Evolutionary conservation across 2,113 vertebrate genomes (phyloP).

Genomic region (Noctilio leporinus): DNA sequence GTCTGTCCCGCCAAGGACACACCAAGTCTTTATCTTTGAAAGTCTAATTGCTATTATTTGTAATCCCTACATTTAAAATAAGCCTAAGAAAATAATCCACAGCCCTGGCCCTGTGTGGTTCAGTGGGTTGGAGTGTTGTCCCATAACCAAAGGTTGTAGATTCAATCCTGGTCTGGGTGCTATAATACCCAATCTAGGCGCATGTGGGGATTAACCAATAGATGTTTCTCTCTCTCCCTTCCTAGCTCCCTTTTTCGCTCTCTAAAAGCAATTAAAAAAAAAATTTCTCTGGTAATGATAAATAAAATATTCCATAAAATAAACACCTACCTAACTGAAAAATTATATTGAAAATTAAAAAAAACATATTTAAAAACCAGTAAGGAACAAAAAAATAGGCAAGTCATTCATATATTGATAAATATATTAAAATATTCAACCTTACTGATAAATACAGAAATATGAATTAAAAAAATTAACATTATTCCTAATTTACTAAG

Average conservation of each 20-base stretch:
- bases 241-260: no score
- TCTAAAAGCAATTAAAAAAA: no score
- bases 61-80: background rate
- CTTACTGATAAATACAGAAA: background rate
- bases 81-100: background rate
- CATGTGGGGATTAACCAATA: no score
- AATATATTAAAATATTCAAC: background rate
- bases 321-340: background rate
- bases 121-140: no score
- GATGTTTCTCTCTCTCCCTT: no score
- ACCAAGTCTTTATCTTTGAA: background rate
- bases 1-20: background rate
- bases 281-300: no score
- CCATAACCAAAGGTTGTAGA: no score
- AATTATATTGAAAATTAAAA: conserved; percentile 29
- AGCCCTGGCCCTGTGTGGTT: background rate
- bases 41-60: background rate
- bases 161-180: no score
- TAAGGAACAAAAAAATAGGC: background rate
- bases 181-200: no score
- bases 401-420: background rate
- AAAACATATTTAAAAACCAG: background rate
- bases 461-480: background rate
- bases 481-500: background rate
- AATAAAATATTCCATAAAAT: background rate